Evolutionary conservation across 2,888 invertebrate species (phyloP), one percentile per base, ranked within the genome.

Genomic region (Archaeoteleia sp.): DNA sequence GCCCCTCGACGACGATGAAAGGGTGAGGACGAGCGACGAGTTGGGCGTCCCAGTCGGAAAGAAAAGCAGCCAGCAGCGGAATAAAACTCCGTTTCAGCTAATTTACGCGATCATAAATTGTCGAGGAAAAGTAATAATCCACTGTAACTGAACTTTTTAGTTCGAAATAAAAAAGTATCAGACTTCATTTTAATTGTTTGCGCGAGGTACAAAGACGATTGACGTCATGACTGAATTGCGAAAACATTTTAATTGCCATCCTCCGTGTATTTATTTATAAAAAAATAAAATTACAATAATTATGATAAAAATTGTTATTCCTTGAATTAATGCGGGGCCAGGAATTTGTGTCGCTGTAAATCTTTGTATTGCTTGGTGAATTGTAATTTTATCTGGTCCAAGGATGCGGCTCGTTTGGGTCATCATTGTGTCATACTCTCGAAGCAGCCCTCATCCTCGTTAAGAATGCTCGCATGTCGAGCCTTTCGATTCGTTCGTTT

Each of bases 101-200:
- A 62, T 62, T 62, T 62, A 54, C 62, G 53, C 53, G 39, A 15
- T 15, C 37, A 15, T 37, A n/a, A n/a, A n/a, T n/a, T n/a, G n/a
- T n/a, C n/a, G n/a, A n/a, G n/a, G n/a, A 37, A 37, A 37, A 30
- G 30, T 30, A 30, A 30, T 30, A 30, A 30, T 10, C 3, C n/a
- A 10, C 30, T 8, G 30, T n/a, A 8, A 8, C 30, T 30, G 10
- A 30, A 30, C 30, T 9, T 30, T 30, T 30, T 30, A 30, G 8
- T 30, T 30, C n/a, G 30, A n/a, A n/a, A n/a, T n/a, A n/a, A n/a
- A n/a, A n/a, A n/a, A n/a, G n/a, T n/a, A n/a, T n/a, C n/a, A n/a
- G n/a, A n/a, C n/a, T n/a, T n/a, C n/a, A n/a, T n/a, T n/a, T n/a
- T n/a, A n/a, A n/a, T n/a, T n/a, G n/a, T n/a, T n/a, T n/a, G n/a